Conservation (phyloP, 2,113 vertebrate species). For the Halcyon malimbica region DNA sequence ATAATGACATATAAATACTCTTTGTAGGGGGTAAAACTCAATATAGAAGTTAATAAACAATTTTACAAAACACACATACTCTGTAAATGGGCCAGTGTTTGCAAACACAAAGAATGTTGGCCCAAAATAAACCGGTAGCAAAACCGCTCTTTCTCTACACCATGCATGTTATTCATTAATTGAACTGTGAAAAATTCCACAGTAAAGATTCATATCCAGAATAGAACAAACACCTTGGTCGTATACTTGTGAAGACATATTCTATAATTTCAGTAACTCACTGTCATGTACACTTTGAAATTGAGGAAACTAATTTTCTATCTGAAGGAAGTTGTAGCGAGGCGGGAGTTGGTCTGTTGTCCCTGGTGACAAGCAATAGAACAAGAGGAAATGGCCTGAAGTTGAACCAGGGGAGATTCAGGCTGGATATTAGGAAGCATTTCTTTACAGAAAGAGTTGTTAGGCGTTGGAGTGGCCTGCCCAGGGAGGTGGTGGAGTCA, state of each 20-base stretch:
- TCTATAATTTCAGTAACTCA: neutral
- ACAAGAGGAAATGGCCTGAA: too few species aligned
- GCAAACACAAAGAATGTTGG: neutral
- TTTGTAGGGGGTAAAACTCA: neutral
- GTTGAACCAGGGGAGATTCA: too few species aligned
- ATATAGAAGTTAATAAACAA: neutral
- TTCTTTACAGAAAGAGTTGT: too few species aligned
- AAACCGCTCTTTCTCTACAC: neutral
- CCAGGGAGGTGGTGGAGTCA: too few species aligned
- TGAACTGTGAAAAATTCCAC: neutral
- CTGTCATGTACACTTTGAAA: neutral
- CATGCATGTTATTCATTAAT: neutral
- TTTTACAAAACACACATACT: neutral
- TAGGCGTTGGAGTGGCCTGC: too few species aligned
- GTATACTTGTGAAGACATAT: accelerated
- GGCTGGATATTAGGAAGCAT: too few species aligned
- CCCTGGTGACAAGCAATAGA: too few species aligned
- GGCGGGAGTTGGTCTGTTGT: too few species aligned
- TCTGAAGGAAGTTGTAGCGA: too few species aligned
- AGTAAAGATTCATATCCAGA: neutral
- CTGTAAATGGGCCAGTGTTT: neutral
- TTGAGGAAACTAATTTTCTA: neutral
- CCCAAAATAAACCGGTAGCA: neutral
- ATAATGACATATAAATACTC: neutral
- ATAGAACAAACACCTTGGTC: neutral